These are phyloP conservation scores for Chaetogeoica ovagalla DNA, from an alignment of 2,888 invertebrate species.

Conservation along the genomic window DNA sequence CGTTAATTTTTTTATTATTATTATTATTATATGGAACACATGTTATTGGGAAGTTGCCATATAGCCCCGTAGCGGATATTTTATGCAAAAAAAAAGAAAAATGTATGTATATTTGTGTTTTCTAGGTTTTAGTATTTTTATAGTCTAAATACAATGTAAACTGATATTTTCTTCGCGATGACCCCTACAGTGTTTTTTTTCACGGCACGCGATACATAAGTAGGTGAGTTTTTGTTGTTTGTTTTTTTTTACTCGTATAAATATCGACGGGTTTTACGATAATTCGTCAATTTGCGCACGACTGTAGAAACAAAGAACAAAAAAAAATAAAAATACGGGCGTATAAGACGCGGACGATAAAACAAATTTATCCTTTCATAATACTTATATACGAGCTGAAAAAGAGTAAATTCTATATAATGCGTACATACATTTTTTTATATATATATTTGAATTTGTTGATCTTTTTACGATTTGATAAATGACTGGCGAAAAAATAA, in stretches of 20 bases:
- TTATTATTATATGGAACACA: slow-evolving; percentile 35
- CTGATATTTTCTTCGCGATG: slow-evolving; percentile 46
- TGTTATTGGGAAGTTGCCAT: slow-evolving; percentile 44
- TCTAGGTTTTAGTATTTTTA: slow-evolving; percentile 46
- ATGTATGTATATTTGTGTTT: not conserved
- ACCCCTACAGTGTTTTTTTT: slow-evolving; percentile 45
- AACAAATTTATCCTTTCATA: no score
- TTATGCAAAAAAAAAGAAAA: slow-evolving; percentile 19
- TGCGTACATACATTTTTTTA: not conserved
- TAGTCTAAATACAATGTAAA: slow-evolving; percentile 48
- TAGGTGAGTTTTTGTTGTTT: no score
- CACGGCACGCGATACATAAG: slow-evolving; percentile 21
- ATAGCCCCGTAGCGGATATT: slow-evolving; percentile 31
- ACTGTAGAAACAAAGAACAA: no score
- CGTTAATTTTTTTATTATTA: slow-evolving; percentile 44
- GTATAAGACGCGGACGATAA: no score
- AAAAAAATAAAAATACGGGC: not conserved
- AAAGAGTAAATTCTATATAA: not conserved
- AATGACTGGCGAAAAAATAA: no score
- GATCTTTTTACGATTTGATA: not conserved
- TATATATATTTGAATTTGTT: not conserved
- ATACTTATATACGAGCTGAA: not conserved
- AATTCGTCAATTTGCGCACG: not conserved
- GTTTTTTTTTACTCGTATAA: not conserved
- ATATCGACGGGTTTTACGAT: no score